These are phyloP conservation scores for Rhizoglyphus robini DNA, from an alignment of 1,140 invertebrate genomes.

Conservation along the genomic window DNA sequence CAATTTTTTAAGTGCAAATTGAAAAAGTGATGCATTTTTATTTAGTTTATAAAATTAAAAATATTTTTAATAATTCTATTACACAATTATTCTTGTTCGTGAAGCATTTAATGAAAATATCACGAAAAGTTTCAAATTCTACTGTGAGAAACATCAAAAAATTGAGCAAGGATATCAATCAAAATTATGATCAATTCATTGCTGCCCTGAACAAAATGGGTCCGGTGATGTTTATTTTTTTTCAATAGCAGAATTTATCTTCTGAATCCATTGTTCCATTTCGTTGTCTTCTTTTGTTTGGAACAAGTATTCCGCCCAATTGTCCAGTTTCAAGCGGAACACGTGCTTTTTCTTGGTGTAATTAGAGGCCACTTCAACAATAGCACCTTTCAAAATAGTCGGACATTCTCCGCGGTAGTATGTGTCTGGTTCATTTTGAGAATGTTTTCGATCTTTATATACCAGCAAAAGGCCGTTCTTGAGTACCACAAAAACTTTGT, in stretches of 20 bases:
- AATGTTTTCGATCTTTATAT: conserved; percentile 92
- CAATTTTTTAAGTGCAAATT: too few species aligned
- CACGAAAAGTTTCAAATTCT: too few species aligned
- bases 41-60: too few species aligned
- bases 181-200: too few species aligned
- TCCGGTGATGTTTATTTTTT: conserved; percentile 41
- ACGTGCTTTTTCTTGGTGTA: conserved; percentile 93
- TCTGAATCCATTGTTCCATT: conserved; percentile 72
- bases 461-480: conserved; percentile 59
- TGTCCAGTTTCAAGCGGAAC: conserved; percentile 79
- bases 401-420: conserved; percentile 74
- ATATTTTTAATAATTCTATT: too few species aligned
- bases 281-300: conserved; percentile 91
- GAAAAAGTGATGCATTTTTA: too few species aligned
- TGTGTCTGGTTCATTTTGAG: conserved; percentile 62
- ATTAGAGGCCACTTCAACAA: conserved; percentile 70
- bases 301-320: conserved; percentile 90
- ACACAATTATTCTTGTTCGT: too few species aligned
- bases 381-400: conserved; percentile 65
- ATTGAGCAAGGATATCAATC: too few species aligned
- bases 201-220: conserved; percentile 43
- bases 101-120: too few species aligned
- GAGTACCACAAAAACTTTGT: conserved; percentile 80
- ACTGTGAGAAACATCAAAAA: too few species aligned
- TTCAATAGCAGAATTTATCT: conserved; percentile 47